Percentiles rank a stretch among this genome's conserved stretches.
These are phyloP conservation scores for Acrocephalus arundinaceus DNA, from an alignment of 2,113 vertebrate species.

Conservation along the genomic window DNA sequence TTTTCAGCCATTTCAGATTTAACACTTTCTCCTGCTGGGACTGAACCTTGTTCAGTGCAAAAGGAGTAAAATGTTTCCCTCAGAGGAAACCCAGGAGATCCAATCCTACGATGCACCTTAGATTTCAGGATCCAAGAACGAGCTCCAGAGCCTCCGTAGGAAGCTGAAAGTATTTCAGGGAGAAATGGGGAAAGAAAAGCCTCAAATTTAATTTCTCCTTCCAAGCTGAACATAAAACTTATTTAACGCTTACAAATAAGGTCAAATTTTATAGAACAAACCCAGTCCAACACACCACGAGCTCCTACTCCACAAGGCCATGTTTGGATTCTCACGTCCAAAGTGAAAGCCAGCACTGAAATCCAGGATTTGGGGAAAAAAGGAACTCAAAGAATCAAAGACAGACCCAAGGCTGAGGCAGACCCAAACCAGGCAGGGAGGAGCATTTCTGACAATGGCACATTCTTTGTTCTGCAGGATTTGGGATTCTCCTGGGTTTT, in stretches of 20 bases:
- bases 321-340: rapidly evolving
- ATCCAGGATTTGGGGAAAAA: not conserved
- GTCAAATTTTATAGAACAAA: not conserved
- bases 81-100: not conserved
- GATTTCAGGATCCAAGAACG: not conserved
- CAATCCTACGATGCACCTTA: not conserved
- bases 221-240: not conserved
- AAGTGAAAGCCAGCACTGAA: not conserved
- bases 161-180: not conserved
- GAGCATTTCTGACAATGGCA: not conserved
- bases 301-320: not conserved
- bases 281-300: too few species aligned
- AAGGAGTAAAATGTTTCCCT: not conserved
- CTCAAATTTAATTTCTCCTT: not conserved
- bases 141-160: not conserved
- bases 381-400: not conserved
- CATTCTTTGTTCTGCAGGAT: not conserved
- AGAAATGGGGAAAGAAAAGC: not conserved
- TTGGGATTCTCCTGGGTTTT: not conserved
- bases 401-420: rapidly evolving
- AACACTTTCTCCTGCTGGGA: not conserved
- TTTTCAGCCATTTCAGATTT: not conserved
- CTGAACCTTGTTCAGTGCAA: not conserved
- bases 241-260: not conserved
- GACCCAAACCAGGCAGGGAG: not conserved